Conservation (phyloP, 2,888 invertebrate genomes). For the Morinoia aosen region DNA sequence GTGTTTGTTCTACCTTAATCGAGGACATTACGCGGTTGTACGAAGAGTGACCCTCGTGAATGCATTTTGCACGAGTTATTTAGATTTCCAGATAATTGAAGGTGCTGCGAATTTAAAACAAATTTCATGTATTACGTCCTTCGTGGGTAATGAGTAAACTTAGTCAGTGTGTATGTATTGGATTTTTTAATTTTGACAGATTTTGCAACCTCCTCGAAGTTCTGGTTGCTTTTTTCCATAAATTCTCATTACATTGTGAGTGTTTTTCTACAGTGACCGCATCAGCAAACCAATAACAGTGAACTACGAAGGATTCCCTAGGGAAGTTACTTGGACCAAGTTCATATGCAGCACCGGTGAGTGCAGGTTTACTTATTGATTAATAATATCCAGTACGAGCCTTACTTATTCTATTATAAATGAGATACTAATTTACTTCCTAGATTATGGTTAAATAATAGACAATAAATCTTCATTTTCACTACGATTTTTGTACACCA, state of each 20-base stretch:
- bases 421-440: not conserved
- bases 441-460: too few relatives aligned
- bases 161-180: not conserved
- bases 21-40: not conserved
- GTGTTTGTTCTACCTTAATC: not conserved
- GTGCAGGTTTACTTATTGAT: not conserved
- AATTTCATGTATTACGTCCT: not conserved
- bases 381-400: not conserved
- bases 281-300: slow-evolving; percentile 59
- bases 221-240: not conserved
- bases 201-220: not conserved
- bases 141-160: not conserved
- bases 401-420: not conserved
- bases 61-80: not conserved
- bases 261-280: slow-evolving; percentile 50
- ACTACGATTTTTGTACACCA: too few relatives aligned
- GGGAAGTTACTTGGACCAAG: slow-evolving; percentile 60
- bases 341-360: slow-evolving; percentile 74
- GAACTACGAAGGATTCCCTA: slow-evolving; percentile 60
- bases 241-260: not conserved
- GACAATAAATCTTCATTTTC: too few relatives aligned
- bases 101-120: not conserved
- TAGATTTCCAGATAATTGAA: not conserved
- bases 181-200: not conserved
- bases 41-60: too few relatives aligned